Base-by-base conservation (phyloP, 1,140 invertebrate species). In the Zaprionus africanus region DNA sequence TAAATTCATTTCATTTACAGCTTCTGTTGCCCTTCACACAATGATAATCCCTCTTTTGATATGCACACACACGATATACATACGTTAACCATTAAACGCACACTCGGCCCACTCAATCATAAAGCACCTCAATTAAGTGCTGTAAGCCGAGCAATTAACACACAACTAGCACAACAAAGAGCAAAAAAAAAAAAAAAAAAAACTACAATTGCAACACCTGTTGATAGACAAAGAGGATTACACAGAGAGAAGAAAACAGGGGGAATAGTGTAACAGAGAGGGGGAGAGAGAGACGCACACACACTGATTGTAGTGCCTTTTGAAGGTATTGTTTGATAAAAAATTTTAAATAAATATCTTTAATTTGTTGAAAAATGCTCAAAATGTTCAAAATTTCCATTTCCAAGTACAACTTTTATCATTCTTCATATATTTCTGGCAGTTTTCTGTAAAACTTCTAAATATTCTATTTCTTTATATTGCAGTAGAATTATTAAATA, bases 121-220 rank as follows among this genome's bases (percentile, higher is more conserved):
- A 41, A 41, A 34, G 56, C 53, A 62, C 19, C 49, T 62, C 17
- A 46, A 51, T 62, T 15, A 31, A 41, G 58, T 60, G 58, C 38
- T 22, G 22, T 17, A 60, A 60, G 38, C 58, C 24, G 58, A 46
- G 22, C 22, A 46, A 46, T 60, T 36, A 60, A 28, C 36, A 62
- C 43, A 31, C 22, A 49, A 61, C 59, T 63, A 53, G 9, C 46
- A 28, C 17, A 62, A 22, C 43, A 41, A 59, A 43, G 38, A 60
- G 46, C 24, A 31, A 9, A n/a, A 26, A 2, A 46, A 22, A 31
- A 17, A 31, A 9, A n/a, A 26, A 2, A 46, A 22, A 31, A 17
- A 62, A 24, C 36, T 22, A 53, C n/a, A 38, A 54, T 36, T 22
- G 1, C 28, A 63, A 38, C 63, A 65, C 63, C 51, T 65, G 63